Percentiles rank a stretch among this genome's conserved stretches.
These are phyloP conservation scores for Platyrinchus mystaceus DNA, from an alignment of 2,797 vertebrate species.

Conservation along the genomic window DNA sequence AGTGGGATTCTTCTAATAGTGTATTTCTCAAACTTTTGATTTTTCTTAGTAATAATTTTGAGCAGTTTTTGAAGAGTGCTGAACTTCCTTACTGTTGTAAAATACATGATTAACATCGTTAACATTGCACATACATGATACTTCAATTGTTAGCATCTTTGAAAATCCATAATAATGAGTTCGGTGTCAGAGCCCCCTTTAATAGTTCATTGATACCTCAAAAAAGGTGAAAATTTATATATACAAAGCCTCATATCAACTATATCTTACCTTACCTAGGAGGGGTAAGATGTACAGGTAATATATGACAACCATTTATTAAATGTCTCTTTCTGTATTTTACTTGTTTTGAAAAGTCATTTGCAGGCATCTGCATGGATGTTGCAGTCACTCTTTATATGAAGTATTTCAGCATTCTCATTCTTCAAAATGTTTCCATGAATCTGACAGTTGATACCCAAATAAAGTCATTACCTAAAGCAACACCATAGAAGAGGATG, in stretches of 20 bases:
- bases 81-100: background rate
- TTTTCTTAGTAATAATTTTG: background rate
- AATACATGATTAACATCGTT: background rate
- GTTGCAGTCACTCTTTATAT: slow-evolving; percentile 17
- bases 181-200: background rate
- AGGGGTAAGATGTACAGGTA: background rate
- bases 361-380: slow-evolving; percentile 29
- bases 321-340: background rate
- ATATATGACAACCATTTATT: background rate
- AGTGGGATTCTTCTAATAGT: background rate
- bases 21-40: background rate
- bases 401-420: slow-evolving; percentile 9
- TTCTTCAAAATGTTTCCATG: slow-evolving; percentile 19
- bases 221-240: background rate
- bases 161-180: background rate
- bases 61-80: background rate
- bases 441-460: slow-evolving; percentile 41
- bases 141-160: background rate
- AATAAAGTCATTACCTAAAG: slow-evolving; percentile 38
- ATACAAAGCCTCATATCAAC: background rate
- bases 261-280: background rate
- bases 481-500: background rate
- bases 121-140: background rate
- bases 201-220: background rate
- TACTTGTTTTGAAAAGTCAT: background rate